Conservation (phyloP, 2,797 vertebrate genomes). For the Picus viridis region DNA sequence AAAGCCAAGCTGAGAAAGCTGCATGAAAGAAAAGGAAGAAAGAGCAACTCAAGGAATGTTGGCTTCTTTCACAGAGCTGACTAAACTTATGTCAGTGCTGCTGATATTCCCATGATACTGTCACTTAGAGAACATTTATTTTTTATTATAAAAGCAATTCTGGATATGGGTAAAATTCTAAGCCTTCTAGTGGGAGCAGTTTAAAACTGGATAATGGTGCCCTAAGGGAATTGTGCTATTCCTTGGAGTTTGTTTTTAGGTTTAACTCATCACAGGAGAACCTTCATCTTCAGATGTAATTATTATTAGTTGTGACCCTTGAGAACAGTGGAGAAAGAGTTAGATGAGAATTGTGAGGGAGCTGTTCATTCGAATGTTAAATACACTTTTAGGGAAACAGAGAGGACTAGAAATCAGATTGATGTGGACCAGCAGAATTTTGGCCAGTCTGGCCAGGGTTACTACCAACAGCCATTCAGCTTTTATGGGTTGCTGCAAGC, state of each 20-base stretch:
- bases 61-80: constrained; percentile 23
- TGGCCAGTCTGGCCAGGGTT: neutral
- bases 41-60: neutral
- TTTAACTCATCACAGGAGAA: constrained; percentile 54
- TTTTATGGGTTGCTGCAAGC: neutral
- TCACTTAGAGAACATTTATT: constrained; percentile 72
- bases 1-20: constrained; percentile 1
- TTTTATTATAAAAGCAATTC: constrained; percentile 75
- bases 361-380: constrained; percentile 19
- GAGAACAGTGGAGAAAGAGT: neutral
- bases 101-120: constrained; percentile 52
- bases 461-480: neutral
- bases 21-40: neutral
- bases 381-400: neutral
- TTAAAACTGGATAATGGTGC: constrained; percentile 66
- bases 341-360: neutral
- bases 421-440: constrained; percentile 9
- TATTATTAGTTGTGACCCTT: constrained; percentile 35
- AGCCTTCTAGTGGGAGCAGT: constrained; percentile 66
- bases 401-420: neutral
- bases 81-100: constrained; percentile 33
- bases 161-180: constrained; percentile 55
- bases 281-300: constrained; percentile 24
- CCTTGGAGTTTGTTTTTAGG: constrained; percentile 66
- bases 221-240: constrained; percentile 42